Base-by-base conservation (phyloP, 2,888 invertebrate species). In the Pristionchus exspectatus region DNA sequence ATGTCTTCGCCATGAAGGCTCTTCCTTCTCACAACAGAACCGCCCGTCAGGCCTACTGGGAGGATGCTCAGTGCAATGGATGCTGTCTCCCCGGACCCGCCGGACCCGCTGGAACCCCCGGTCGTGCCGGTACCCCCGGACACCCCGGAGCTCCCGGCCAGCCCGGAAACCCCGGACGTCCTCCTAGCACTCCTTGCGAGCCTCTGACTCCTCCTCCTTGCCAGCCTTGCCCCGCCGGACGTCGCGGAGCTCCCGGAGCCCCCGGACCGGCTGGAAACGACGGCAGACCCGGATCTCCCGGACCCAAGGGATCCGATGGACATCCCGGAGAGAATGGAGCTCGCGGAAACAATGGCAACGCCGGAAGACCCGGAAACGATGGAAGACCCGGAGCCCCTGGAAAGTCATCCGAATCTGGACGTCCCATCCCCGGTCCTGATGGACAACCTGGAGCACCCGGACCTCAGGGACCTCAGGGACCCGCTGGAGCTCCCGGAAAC, bases 321-420 rank as follows among this genome's bases (percentile, higher is more conserved):
- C 44, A 50, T 50, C 44, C 44, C 44, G 44, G 44, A 50, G 44
- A 50, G 44, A 30, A 72, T 30, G 87, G 87, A 69, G 30, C n/a
- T 33, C 50, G 24, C 66, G 86, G 86, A 63, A 24, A 18, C 38
- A 21, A 44, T 24, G 87, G 87, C 9, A 50, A 50, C 44, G 44
- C 87, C 44, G 87, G 87, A 38, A 38, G 38, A 4, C 69, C 87
- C 27, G 87, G 87, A 87, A 69, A 66, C 44, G 69, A 66, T 33
- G 87, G 87, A 87, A 38, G 87, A 69, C 87, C 87, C 87, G 87
- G 87, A 69, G 69, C 87, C 44, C 44, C 66, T n/a, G 87, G 87
- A 87, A 63, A 87, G 27, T 63, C 66, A 33, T 38, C 87, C 44
- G 18, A 24, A 5, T 50, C 54, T 54, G 69, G 87, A 10, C 14